Evolutionary conservation across 1,140 invertebrate species (phyloP).

Genomic region (Drosophila arizonae): DNA sequence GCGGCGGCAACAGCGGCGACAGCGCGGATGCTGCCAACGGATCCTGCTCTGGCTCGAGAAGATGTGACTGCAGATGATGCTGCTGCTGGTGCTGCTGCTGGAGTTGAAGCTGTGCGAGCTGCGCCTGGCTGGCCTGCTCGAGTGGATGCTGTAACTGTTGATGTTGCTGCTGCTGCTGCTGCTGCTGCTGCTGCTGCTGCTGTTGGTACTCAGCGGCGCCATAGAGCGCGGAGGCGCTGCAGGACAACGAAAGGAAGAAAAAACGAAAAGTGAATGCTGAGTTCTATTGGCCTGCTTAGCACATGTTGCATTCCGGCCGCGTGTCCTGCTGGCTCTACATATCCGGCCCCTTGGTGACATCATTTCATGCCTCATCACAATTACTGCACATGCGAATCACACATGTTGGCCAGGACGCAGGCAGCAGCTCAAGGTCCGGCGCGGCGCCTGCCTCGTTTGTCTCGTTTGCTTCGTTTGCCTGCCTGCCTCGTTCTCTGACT

Average conservation of each 20-base stretch:
- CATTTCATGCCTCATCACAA: constrained; percentile 82
- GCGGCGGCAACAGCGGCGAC: constrained; percentile 52
- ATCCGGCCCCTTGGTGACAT: constrained; percentile 66
- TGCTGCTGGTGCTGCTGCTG: constrained; percentile 48
- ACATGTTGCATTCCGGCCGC: constrained; percentile 69
- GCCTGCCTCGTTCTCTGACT: constrained; percentile 3
- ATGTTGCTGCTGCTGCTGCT: constrained; percentile 37
- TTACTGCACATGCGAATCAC: constrained; percentile 77
- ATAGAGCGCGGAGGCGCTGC: constrained; percentile 65
- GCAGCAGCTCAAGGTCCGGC: constrained; percentile 20
- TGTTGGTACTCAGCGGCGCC: constrained; percentile 68
- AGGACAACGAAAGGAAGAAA: constrained; percentile 8
- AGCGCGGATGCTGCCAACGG: constrained; percentile 35
- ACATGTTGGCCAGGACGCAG: constrained; percentile 63
- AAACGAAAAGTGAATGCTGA: constrained; percentile 23
- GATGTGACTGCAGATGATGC: constrained; percentile 15
- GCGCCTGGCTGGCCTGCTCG: constrained; percentile 4
- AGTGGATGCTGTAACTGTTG: constrained; percentile 3
- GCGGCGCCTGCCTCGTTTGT: constrained; percentile 1
- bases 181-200: constrained; percentile 49
- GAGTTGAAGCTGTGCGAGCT: constrained; percentile 17
- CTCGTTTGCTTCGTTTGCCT: neutral
- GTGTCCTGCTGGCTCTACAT: constrained; percentile 61
- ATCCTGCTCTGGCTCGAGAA: constrained; percentile 55
- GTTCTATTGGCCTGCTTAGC: constrained; percentile 49